Evolutionary conservation across 2,888 invertebrate genomes (phyloP), one percentile per base, ranked within the genome.

Genomic region (Miltochrista miniata): DNA sequence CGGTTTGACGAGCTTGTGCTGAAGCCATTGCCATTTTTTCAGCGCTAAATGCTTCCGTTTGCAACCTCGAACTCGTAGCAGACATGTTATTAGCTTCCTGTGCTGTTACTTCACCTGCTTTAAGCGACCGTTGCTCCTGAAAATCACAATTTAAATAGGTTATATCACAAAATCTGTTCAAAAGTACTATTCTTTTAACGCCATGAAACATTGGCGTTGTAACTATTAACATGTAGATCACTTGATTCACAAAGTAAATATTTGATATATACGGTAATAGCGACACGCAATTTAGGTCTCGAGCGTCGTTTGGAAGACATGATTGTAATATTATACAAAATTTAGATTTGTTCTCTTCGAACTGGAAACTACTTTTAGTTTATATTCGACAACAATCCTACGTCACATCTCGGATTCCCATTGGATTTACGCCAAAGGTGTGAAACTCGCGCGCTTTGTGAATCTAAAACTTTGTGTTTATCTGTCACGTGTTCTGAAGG

Each of bases 61-160:
- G 96, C 49, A 98, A 92, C 84, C 96, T 95, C 90, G 97, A 95
- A 78, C 95, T 95, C 37, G 96, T 94, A 40, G 96, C 95, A 50
- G 96, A 95, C 89, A 97, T 94, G 81, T 96, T 96, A 80, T 96
- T 96, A 67, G 95, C 95, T 81, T 97, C 96, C 81, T 97, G 96
- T 71, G 97, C 96, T 47, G 96, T 94, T 47, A 97, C 92, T 80
- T 97, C 97, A 49, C 96, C 96, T 48, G 96, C 94, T 85, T 96
- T 96, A 64, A 98, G 85, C 46, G 96, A 96, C 73, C 96, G 94
- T 70, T 96, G 96, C 88, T 97, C 96, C 97, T 97, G 92, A 67
- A 89, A 90, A 41, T 31, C 46, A 53, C 48, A 49, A 41, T 42
- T 18, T 36, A 56, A 42, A 55, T 50, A 56, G 4, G 8, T 70